Evolutionary conservation across 2,797 vertebrate species (phyloP).

Genomic region (Melanotaenia trifasciata): DNA sequence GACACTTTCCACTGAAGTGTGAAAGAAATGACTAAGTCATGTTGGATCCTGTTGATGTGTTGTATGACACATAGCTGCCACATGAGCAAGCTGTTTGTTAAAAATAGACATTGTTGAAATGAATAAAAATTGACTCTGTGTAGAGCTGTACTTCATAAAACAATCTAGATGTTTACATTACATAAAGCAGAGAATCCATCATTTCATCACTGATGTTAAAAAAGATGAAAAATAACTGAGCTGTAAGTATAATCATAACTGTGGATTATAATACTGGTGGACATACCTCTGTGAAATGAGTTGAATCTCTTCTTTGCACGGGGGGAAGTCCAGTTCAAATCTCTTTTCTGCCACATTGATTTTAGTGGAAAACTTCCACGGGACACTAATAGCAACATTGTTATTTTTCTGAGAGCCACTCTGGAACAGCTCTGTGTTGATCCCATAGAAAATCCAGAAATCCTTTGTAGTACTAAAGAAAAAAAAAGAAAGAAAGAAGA

Average conservation of each 20-base stretch:
- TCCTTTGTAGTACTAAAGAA: conserved; percentile 76
- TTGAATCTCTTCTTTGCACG: conserved; percentile 63
- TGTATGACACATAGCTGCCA: neutral
- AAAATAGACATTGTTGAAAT: no score
- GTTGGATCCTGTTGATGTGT: neutral
- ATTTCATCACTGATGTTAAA: neutral
- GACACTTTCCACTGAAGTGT: neutral
- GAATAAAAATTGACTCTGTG: no score
- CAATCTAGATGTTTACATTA: neutral
- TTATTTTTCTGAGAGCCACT: conserved; percentile 75
- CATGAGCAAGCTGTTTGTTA: no score
- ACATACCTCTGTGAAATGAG: conserved; percentile 75
- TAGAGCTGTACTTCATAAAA: neutral
- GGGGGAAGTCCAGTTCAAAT: conserved; percentile 72
- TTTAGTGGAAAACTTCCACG: conserved; percentile 75
- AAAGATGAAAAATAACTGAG: no score
- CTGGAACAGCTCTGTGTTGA: conserved; percentile 85
- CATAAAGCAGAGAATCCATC: neutral
- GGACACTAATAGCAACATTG: conserved; percentile 62
- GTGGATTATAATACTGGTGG: neutral
- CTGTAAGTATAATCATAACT: neutral
- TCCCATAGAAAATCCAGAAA: conserved; percentile 79
- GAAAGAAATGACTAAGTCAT: neutral
- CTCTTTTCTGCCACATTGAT: conserved; percentile 67
- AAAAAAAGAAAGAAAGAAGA: neutral